Evolutionary conservation across 1,140 invertebrate species (phyloP), one percentile per base, ranked within the genome.

Genomic region (Apis dorsata): DNA sequence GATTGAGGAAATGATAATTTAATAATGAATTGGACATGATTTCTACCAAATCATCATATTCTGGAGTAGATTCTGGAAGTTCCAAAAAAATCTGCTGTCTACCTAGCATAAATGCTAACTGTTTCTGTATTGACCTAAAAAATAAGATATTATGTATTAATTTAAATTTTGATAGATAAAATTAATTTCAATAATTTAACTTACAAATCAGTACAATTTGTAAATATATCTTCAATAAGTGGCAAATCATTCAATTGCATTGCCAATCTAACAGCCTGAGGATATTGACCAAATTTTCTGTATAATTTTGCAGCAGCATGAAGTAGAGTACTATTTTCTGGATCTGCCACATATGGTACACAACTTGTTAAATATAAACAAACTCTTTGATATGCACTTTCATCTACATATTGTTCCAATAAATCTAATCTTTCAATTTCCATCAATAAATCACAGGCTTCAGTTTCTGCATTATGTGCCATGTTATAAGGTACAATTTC

Each of bases 381-480:
- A 8, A 99, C 99, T 90, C 99, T 94, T 13, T 97, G 96, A 94
- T 99, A 99, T 74, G 98, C 98, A 92, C 97, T 97, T 91, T 97
- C 96, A 92, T 99, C 98, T 84, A 99, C 98, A 92, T 98, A 98
- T 70, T 98, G 95, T 71, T 98, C 96, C 0, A 99, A 94, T 21
- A 99, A 93, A 91, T 99, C 97, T 51, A 99, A 94, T 79, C 96
- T 95, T 92, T 99, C 99, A 87, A 99, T 99, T 95, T 99, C 99
- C 97, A 99, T 99, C 0, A 99, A 94, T 28, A 99, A 94, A 95
- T 99, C 99, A 93, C 99, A 99, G 2, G 99, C 99, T 94, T 99
- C 99, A 0, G 99, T 98, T 94, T 99, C 99, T 17, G 99, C 99
- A 94, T 99, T 99, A 91, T 99, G 99, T 81, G 97, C 96, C 98